Evolutionary conservation across 2,888 invertebrate species (phyloP).

Genomic region (Bembecia ichneumoniformis): DNA sequence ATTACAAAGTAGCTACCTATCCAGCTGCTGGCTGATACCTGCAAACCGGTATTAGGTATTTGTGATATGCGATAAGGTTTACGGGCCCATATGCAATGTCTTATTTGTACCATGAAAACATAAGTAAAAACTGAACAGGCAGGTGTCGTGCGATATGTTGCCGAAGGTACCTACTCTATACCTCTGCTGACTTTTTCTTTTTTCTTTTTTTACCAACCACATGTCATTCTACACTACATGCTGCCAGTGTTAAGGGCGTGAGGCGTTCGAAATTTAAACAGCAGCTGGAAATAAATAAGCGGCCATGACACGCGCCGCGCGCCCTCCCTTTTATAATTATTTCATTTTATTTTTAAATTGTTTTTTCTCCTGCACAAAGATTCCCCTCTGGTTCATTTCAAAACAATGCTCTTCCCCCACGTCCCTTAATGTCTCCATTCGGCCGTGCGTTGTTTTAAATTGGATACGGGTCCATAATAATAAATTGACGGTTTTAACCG

Average conservation of each 20-base stretch:
- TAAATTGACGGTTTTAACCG: conserved; percentile 68
- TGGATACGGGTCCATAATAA: conserved; percentile 72
- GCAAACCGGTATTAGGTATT: no score
- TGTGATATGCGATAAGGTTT: no score
- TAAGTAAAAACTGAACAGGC: neutral
- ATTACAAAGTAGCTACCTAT: no score
- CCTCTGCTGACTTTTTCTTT: neutral
- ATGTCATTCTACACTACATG: conserved; percentile 39
- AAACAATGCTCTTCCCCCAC: conserved; percentile 46
- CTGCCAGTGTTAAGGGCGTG: conserved; percentile 16
- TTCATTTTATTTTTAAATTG: conserved; percentile 73
- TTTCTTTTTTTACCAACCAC: conserved; percentile 23
- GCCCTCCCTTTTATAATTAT: conserved; percentile 68
- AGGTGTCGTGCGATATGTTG: neutral
- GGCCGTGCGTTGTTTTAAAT: conserved; percentile 69
- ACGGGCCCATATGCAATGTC: no score
- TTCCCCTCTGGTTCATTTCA: conserved; percentile 57
- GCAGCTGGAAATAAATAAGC: conserved; percentile 69
- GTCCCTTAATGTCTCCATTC: conserved; percentile 53
- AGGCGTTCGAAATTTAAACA: conserved; percentile 49
- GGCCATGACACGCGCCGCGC: conserved; percentile 59
- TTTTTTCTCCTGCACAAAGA: conserved; percentile 65
- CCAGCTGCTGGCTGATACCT: no score
- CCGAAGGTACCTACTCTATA: neutral
- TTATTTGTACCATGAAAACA: no score